Evolutionary conservation across 1,140 invertebrate genomes (phyloP).

Genomic region (Panonychus citri): DNA sequence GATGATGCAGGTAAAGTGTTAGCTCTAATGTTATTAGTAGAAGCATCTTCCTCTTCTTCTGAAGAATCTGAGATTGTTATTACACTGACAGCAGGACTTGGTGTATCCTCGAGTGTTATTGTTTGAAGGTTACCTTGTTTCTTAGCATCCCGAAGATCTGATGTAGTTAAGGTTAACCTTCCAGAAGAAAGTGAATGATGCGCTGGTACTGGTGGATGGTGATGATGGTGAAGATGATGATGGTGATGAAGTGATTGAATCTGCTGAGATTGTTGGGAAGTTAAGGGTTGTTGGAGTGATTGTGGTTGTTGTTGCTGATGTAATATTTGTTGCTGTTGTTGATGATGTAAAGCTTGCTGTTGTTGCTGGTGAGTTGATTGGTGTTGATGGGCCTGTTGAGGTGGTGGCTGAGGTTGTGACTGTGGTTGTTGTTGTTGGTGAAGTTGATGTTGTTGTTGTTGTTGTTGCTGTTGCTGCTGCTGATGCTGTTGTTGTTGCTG

Average conservation of each 20-base stretch:
- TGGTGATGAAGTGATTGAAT: no score
- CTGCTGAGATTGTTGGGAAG: no score
- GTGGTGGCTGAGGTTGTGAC: no score
- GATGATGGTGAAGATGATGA: no score
- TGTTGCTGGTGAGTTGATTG: no score
- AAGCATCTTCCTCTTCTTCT: constrained; percentile 38
- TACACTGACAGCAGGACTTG: constrained; percentile 55
- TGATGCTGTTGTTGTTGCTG: constrained; percentile 2
- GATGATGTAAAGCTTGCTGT: no score
- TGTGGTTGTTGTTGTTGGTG: no score
- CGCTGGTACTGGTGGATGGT: no score
- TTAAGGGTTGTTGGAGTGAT: constrained; percentile 8
- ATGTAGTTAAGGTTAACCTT: no score
- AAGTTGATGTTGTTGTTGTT: neutral
- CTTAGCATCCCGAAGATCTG: neutral
- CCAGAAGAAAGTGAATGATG: no score
- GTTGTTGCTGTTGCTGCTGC: no score
- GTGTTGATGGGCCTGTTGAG: neutral
- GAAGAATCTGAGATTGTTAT: constrained; percentile 92
- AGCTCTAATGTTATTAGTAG: neutral
- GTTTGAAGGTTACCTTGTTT: constrained; percentile 31
- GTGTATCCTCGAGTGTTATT: constrained; percentile 70
- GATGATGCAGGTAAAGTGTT: neutral
- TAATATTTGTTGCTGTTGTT: constrained; percentile 5
- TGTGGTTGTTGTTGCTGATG: constrained; percentile 24